Percentiles rank a stretch among this genome's conserved stretches.
These are phyloP conservation scores for Coptodon rendalli DNA, from an alignment of 2,113 vertebrate species.

Conservation along the genomic window DNA sequence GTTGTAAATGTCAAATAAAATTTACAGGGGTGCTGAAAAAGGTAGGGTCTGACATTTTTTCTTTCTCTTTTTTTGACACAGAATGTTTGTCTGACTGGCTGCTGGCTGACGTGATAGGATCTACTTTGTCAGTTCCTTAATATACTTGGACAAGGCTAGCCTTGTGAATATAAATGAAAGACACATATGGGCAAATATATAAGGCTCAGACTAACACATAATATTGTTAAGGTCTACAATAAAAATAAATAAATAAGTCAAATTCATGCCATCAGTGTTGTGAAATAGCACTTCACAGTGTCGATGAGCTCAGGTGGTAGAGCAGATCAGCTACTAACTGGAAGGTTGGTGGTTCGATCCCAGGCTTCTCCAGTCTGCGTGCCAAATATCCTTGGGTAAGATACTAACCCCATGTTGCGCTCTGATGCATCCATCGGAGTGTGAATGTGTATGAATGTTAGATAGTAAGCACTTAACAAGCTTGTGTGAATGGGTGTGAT, in stretches of 20 bases:
- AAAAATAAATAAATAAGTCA: background rate
- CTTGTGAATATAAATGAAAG: slow-evolving; percentile 75
- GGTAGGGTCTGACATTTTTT: slow-evolving; percentile 74
- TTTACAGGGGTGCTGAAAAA: slow-evolving; percentile 79
- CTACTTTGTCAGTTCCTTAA: slow-evolving; percentile 77
- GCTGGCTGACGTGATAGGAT: slow-evolving; percentile 75
- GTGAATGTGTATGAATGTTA: background rate
- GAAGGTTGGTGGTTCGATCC: background rate
- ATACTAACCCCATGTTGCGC: background rate
- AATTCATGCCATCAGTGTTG: background rate
- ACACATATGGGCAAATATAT: slow-evolving; percentile 45
- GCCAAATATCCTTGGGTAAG: background rate
- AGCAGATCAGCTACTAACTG: background rate
- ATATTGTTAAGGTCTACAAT: background rate
- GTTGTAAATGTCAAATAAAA: slow-evolving; percentile 88
- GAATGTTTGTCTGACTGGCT: slow-evolving; percentile 76
- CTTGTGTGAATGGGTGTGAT: background rate
- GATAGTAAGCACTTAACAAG: background rate
- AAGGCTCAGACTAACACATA: background rate
- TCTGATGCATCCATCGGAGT: background rate
- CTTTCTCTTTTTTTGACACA: slow-evolving; percentile 67
- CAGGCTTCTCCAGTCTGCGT: background rate
- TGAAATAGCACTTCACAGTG: background rate
- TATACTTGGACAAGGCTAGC: slow-evolving; percentile 66
- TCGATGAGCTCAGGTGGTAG: background rate